These are phyloP conservation scores for Zootoca vivipara DNA, from an alignment of 2,113 vertebrate species.

Conservation along the genomic window DNA sequence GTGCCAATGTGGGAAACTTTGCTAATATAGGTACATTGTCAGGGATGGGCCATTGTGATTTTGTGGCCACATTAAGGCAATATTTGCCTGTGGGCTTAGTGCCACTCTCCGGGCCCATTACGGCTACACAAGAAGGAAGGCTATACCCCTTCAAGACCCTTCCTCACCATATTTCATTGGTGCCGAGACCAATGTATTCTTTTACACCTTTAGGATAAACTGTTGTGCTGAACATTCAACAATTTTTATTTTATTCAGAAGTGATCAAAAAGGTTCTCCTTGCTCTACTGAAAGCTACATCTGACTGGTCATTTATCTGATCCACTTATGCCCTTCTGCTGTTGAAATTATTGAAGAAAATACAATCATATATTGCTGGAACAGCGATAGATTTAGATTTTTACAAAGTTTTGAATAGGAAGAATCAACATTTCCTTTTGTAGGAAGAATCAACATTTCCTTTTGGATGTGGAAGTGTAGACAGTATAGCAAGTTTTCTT, in stretches of 20 bases:
- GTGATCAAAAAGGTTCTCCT: constrained; percentile 9
- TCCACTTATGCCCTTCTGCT: constrained; percentile 9
- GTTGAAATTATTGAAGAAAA: background rate
- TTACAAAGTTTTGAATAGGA: constrained; percentile 31
- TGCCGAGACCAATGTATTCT: background rate
- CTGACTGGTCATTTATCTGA: constrained; percentile 23
- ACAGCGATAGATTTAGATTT: background rate
- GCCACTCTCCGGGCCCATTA: background rate
- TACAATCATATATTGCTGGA: constrained; percentile 20
- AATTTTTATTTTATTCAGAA: background rate
- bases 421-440: constrained; percentile 43
- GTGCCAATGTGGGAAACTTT: background rate
- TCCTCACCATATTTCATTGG: background rate
- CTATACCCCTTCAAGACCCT: accelerated
- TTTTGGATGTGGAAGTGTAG: constrained; percentile 34
- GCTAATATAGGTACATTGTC: background rate
- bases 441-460: constrained; percentile 40
- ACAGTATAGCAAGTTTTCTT: constrained; percentile 48
- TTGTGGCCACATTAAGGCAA: background rate
- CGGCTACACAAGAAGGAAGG: background rate
- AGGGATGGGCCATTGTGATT: background rate
- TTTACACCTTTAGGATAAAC: background rate
- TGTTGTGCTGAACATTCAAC: background rate
- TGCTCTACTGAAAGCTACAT: background rate
- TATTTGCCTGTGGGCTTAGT: background rate